These are phyloP conservation scores for Sciurus vulgaris DNA, from an alignment of 2,797 vertebrate genomes.

Conservation along the genomic window DNA sequence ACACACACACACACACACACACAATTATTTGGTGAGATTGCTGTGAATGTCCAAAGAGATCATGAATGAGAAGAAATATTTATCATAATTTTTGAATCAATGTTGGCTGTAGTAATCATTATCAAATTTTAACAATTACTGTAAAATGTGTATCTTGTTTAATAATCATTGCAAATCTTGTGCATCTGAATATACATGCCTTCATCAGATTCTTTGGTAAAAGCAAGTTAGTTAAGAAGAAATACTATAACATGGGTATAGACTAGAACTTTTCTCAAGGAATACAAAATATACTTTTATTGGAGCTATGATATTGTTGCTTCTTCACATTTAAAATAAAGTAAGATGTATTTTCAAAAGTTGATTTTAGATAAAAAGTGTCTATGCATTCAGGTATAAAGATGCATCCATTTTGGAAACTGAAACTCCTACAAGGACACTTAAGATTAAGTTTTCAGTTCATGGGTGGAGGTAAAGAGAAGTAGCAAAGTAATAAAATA, in stretches of 20 bases:
- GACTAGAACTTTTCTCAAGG: background rate
- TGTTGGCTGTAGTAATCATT: background rate
- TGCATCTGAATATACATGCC: background rate
- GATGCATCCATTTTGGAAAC: slow-evolving; percentile 40
- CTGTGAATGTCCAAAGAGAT: background rate
- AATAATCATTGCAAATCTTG: background rate
- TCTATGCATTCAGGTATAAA: slow-evolving; percentile 41
- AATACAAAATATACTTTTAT: background rate
- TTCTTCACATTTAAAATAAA: slow-evolving; percentile 64
- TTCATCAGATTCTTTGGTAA: background rate
- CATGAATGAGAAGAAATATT: background rate
- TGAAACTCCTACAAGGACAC: slow-evolving; percentile 38
- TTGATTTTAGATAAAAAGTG: slow-evolving; percentile 54
- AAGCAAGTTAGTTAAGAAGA: background rate
- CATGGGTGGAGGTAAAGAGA: slow-evolving; percentile 57
- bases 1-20: background rate
- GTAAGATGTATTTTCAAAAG: slow-evolving; percentile 34
- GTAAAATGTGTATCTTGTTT: background rate
- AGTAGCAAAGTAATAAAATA: slow-evolving; percentile 64
- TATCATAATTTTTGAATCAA: background rate
- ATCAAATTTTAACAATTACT: background rate
- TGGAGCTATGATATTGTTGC: background rate
- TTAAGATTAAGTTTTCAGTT: slow-evolving; percentile 71
- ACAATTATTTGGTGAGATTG: background rate
- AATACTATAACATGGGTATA: background rate